Base-by-base conservation (phyloP, 2,797 vertebrate genomes). In the Urocyon cinereoargenteus region DNA sequence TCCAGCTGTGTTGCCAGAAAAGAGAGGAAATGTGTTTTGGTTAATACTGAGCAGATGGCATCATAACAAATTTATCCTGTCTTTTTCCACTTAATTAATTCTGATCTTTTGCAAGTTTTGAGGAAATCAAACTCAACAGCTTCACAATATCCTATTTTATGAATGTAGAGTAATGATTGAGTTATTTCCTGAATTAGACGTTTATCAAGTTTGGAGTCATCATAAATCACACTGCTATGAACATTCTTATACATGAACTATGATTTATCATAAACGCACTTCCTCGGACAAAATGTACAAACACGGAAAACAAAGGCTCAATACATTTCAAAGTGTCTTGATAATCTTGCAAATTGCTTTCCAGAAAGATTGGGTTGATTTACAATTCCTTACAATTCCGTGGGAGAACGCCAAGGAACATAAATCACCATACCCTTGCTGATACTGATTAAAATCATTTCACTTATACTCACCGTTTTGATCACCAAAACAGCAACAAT, bases 331-430 rank as follows among this genome's bases (percentile, higher is more conserved):
- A 78, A 94, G n/a, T 77, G 9, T 61, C 36, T 84, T 84, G 45
- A 11, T 75, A 88, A n/a, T 53, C 22, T 87, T 88, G 22, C 6
- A 94, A 91, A 86, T 26, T 86, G 84, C 40, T 93, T 89, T 86
- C 40, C 19, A 45, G 28, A 57, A 87, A 81, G 57, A 75, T 2
- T 75, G 24, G 79, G 31, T 1, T 24, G 6, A 62, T 81, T 81
- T 66, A n/a, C 21, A 94, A 28, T 81, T 82, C 83, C 31, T 81
- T 66, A n/a, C 21, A 94, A 28, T 81, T 82, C 83, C 31, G 53
- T 18, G 28, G 31, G 53, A 59, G 15, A 64, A 55, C 8, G 7
- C 15, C 11, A 75, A 19, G 3, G 28, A 22, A 3, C 6, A 75
- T 6, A 53, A 11, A 59, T 36, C 51, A 81, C 34, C 16, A 55